phyloP scores from a whole-genome alignment of 2,797 vertebrate species.

The Bufotes viridis region DNA sequence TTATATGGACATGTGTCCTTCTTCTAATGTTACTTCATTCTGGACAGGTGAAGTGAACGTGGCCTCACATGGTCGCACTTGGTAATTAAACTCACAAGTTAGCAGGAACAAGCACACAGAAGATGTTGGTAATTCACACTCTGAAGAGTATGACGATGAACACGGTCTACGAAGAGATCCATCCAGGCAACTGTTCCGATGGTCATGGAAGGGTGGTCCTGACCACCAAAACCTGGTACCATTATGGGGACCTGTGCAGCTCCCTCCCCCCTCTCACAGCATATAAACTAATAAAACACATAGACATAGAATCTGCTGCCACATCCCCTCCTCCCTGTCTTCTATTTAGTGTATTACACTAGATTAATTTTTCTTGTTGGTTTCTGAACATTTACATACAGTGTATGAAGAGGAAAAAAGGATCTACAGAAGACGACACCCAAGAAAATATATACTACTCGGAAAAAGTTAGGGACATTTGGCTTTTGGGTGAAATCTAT shows the following conservation, averaged over 20 bases:
- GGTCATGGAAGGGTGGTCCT: background rate
- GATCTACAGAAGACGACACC: no score
- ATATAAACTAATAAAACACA: background rate
- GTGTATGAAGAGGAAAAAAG: no score
- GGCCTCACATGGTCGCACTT: background rate
- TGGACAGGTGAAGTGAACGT: background rate
- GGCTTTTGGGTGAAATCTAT: no score
- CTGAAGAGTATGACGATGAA: no score
- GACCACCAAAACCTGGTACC: background rate
- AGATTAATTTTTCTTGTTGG: no score
- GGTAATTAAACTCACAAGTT: conserved; percentile 23
- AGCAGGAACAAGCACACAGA: conserved; percentile 17
- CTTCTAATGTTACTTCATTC: background rate
- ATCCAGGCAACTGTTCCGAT: background rate
- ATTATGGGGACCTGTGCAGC: background rate
- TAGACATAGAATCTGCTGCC: background rate
- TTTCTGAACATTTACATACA: no score
- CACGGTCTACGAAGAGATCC: no score
- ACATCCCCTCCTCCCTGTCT: background rate
- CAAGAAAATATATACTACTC: no score
- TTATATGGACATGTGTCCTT: background rate
- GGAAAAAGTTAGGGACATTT: no score
- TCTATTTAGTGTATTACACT: no score
- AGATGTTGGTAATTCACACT: background rate
- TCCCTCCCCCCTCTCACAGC: background rate